These are phyloP conservation scores for Uropetala carovei DNA, from an alignment of 2,888 invertebrate species.

Conservation along the genomic window DNA sequence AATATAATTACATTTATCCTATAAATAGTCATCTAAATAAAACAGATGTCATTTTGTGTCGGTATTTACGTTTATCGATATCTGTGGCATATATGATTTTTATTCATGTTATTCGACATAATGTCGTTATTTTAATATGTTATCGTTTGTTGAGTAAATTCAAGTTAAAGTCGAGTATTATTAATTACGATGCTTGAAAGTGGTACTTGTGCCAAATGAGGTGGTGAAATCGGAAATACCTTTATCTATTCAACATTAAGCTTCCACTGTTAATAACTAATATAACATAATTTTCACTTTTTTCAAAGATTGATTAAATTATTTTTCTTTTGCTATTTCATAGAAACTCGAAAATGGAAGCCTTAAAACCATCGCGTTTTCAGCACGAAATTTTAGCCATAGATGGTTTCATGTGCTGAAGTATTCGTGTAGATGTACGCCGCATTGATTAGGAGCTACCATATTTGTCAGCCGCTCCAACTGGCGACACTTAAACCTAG, in stretches of 20 bases:
- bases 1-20: background rate
- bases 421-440: conserved; percentile 60
- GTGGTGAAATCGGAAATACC: conserved; percentile 36
- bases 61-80: background rate
- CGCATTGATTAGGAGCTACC: conserved; percentile 64
- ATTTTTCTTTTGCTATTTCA: background rate
- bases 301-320: background rate
- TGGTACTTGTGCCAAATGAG: background rate
- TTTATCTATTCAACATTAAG: background rate
- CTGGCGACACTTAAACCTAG: conserved; percentile 32
- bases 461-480: conserved; percentile 60
- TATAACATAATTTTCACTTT: background rate
- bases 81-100: background rate
- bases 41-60: background rate
- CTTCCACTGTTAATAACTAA: background rate
- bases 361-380: conserved; percentile 48
- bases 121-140: background rate
- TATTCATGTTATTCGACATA: background rate
- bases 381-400: conserved; percentile 20
- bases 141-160: background rate
- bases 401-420: conserved; percentile 49
- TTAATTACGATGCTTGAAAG: background rate
- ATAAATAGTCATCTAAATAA: background rate
- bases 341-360: background rate
- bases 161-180: background rate